These are phyloP conservation scores for Chalcis sispes DNA, from an alignment of 2,888 invertebrate species.

Conservation along the genomic window DNA sequence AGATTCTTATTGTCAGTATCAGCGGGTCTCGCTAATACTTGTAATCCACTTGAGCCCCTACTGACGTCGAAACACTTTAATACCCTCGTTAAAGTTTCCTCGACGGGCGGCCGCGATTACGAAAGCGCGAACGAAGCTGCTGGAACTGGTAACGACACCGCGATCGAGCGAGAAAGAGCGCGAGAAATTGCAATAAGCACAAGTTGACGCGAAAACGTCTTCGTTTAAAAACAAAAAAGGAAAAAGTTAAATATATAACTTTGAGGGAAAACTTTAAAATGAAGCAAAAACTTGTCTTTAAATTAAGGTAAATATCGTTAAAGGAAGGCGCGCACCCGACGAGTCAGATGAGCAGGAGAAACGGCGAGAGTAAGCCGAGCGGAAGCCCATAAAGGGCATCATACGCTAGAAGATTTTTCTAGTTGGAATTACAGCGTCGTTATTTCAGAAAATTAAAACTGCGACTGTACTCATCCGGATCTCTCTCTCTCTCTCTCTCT, in stretches of 20 bases:
- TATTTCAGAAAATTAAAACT: constrained; percentile 68
- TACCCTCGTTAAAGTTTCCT: constrained; percentile 66
- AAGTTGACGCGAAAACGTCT: not conserved
- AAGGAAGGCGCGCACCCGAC: not conserved
- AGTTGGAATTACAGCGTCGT: constrained; percentile 64
- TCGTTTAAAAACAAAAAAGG: not conserved
- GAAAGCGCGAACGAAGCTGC: not conserved
- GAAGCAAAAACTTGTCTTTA: too few species aligned
- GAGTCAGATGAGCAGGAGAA: not conserved
- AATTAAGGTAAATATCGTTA: not conserved
- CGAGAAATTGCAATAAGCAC: not conserved
- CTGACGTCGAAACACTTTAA: constrained; percentile 66
- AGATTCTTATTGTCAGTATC: constrained; percentile 58
- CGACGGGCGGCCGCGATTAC: constrained; percentile 34
- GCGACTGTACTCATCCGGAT: constrained; percentile 59
- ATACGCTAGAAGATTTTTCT: constrained; percentile 47
- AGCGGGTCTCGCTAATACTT: constrained; percentile 59
- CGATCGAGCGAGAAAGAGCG: not conserved
- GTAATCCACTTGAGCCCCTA: constrained; percentile 63
- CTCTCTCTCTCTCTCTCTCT: constrained; percentile 1
- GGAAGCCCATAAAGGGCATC: constrained; percentile 35
- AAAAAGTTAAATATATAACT: constrained; percentile 13
- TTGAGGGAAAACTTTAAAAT: not conserved
- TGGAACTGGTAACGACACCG: too few species aligned
- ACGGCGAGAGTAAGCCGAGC: not conserved